Evolutionary conservation across 2,888 invertebrate species (phyloP).

Genomic region (Lycia hirtaria): DNA sequence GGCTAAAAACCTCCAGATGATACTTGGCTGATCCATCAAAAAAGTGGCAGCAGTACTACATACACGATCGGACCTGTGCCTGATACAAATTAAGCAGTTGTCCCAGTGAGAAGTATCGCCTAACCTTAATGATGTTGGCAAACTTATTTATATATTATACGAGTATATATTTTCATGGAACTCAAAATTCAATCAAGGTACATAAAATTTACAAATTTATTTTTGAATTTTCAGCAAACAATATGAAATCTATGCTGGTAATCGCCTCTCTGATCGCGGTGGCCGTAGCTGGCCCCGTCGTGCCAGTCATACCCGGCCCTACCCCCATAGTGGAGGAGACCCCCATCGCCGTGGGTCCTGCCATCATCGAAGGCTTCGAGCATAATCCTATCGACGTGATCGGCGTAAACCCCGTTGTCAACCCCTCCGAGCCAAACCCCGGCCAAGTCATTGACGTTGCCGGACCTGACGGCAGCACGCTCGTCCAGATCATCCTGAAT

Average conservation of each 20-base stretch:
- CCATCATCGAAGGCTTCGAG: constrained; percentile 24
- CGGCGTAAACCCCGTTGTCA: constrained; percentile 37
- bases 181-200: too few species aligned
- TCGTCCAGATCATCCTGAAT: constrained; percentile 57
- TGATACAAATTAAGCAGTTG: too few species aligned
- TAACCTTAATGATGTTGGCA: too few species aligned
- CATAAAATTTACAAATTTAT: too few species aligned
- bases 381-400: constrained; percentile 37
- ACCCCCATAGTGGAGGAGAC: constrained; percentile 30
- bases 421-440: constrained; percentile 21
- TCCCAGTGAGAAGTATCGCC: too few species aligned
- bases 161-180: too few species aligned
- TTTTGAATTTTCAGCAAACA: constrained; percentile 40
- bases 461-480: constrained; percentile 38
- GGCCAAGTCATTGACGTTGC: constrained; percentile 31
- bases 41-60: too few species aligned
- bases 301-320: constrained; percentile 39
- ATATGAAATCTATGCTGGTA: constrained; percentile 54
- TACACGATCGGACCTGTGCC: too few species aligned
- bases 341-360: constrained; percentile 34
- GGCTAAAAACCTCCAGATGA: too few species aligned
- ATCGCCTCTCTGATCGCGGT: constrained; percentile 52
- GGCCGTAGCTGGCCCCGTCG: constrained; percentile 51
- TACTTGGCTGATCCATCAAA: too few species aligned
- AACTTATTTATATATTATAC: too few species aligned